Conservation (phyloP, 2,888 invertebrate genomes). For the Crepidodera aurea region DNA sequence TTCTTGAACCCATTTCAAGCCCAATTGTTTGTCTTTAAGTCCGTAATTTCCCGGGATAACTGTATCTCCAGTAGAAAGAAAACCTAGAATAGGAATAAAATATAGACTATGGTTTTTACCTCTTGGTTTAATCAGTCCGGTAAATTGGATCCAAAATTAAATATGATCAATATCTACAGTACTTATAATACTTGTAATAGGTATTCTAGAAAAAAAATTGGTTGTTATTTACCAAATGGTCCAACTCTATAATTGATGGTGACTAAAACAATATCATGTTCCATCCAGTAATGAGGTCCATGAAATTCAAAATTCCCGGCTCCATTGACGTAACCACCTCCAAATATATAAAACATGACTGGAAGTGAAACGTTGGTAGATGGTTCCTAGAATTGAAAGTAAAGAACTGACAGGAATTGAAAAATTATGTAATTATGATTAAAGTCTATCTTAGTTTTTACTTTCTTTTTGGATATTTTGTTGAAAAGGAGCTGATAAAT, state of each 20-base stretch:
- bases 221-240: conserved; percentile 45
- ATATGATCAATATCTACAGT: too few relatives aligned
- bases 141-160: too few relatives aligned
- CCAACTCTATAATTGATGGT: conserved; percentile 47
- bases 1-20: conserved; percentile 45
- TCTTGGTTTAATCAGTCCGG: too few relatives aligned
- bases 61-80: conserved; percentile 45
- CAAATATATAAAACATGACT: conserved; percentile 59
- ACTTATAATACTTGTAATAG: too few relatives aligned
- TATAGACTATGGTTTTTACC: too few relatives aligned
- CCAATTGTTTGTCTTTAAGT: conserved; percentile 47
- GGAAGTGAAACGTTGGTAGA: conserved; percentile 46
- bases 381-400: conserved; percentile 25
- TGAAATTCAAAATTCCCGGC: conserved; percentile 42
- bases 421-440: too few relatives aligned
- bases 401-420: too few relatives aligned
- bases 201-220: too few relatives aligned
- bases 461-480: too few relatives aligned
- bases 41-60: conserved; percentile 47
- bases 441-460: too few relatives aligned
- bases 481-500: too few relatives aligned
- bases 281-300: conserved; percentile 55
- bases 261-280: conserved; percentile 49
- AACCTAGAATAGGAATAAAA: conserved; percentile 42
- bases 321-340: conserved; percentile 58